Percentiles rank a stretch among this genome's conserved stretches.
phyloP scores from a whole-genome alignment of 1,140 invertebrate genomes.

The Apocrypta bakeri region DNA sequence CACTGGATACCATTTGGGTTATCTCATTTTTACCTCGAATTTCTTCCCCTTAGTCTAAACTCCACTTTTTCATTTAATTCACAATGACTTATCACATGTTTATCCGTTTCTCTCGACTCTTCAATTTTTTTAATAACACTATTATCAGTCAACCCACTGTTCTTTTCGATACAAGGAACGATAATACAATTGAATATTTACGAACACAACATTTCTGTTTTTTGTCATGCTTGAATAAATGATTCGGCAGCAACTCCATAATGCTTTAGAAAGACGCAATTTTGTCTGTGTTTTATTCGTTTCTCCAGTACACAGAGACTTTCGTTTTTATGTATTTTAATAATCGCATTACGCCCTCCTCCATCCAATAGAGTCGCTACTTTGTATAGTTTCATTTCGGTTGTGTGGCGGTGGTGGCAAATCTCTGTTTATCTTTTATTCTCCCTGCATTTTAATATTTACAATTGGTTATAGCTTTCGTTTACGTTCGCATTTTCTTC shows the following conservation, averaged over 20 bases:
- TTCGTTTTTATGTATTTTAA: conserved; percentile 4
- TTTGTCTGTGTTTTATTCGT: conserved; percentile 40
- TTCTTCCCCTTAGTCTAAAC: conserved; percentile 58
- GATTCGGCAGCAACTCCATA: conserved; percentile 32
- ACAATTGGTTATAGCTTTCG: conserved; percentile 68
- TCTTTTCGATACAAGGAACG: conserved; percentile 72
- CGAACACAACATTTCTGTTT: conserved; percentile 68
- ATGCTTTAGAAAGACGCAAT: conserved; percentile 16
- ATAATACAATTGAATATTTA: conserved; percentile 74
- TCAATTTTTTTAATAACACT: conserved; percentile 65
- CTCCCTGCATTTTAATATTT: conserved; percentile 55
- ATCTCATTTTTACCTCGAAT: conserved; percentile 42
- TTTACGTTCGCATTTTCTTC: conserved; percentile 45
- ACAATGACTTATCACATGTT: conserved; percentile 74
- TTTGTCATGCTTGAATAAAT: conserved; percentile 57
- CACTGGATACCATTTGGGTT: conserved; percentile 53
- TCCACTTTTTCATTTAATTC: conserved; percentile 64
- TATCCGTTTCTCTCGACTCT: conserved; percentile 58
- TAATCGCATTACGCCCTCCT: conserved; percentile 39
- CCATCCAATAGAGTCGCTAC: conserved; percentile 24
- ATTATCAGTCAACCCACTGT: conserved; percentile 72
- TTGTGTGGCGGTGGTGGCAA: conserved; percentile 55
- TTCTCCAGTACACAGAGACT: conserved; percentile 45
- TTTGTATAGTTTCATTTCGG: conserved; percentile 33
- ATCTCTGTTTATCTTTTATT: conserved; percentile 49